A percentile compares a stretch with the other conserved stretches of the same genome.
These are phyloP conservation scores for Rhinopithecus roxellana DNA, from an alignment of 2,113 vertebrate genomes.

Conservation along the genomic window DNA sequence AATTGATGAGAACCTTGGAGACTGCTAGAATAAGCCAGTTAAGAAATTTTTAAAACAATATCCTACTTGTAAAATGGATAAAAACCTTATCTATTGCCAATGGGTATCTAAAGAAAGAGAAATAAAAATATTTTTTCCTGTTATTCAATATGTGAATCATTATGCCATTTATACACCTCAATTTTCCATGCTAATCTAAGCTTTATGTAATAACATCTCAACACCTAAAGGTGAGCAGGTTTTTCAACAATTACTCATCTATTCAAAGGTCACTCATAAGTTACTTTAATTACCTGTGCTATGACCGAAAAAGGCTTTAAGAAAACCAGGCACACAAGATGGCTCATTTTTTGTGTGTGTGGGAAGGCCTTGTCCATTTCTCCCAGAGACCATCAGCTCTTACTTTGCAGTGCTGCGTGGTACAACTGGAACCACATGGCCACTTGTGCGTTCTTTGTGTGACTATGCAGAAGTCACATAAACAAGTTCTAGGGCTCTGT, in stretches of 20 bases:
- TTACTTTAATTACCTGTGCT: background rate
- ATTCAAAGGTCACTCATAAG: background rate
- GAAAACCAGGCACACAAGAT: background rate
- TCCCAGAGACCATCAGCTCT: background rate
- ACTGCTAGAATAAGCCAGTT: background rate
- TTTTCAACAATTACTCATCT: background rate
- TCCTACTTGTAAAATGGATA: background rate
- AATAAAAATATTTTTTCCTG: background rate
- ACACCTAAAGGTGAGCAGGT: fast-evolving
- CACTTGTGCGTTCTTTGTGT: background rate
- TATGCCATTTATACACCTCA: fast-evolving
- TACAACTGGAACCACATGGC: too few species aligned
- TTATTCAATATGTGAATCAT: background rate
- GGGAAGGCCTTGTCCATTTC: background rate
- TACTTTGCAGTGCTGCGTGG: too few species aligned
- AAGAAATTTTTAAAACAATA: background rate
- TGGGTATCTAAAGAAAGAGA: background rate
- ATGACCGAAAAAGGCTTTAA: background rate
- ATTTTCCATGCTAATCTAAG: background rate
- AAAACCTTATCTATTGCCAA: background rate
- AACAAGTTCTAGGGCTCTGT: background rate
- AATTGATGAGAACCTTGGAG: background rate
- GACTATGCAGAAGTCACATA: background rate
- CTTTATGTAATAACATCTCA: background rate
- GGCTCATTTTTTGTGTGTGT: background rate